Percentiles rank a stretch among this genome's conserved stretches.
phyloP scores from a whole-genome alignment of 1,140 invertebrate species.

The Melipona quadrifasciata region DNA sequence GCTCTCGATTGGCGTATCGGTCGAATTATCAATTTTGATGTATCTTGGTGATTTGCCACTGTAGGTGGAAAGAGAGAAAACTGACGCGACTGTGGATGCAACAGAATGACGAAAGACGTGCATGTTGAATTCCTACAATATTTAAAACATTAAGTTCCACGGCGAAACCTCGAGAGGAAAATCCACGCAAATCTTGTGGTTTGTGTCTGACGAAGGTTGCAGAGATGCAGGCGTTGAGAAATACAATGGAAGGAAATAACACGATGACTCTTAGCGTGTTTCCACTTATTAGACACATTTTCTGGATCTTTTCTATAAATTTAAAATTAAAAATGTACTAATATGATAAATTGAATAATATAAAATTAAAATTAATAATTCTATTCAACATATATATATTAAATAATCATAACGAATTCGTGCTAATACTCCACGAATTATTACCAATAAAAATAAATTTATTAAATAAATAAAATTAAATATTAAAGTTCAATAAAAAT shows the following conservation, averaged over 20 bases:
- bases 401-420: too few species aligned
- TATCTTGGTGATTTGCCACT: not conserved
- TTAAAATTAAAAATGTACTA: too few species aligned
- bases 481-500: too few species aligned
- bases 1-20: too few species aligned
- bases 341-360: too few species aligned
- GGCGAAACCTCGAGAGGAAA: not conserved
- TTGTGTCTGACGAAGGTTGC: conserved; percentile 23
- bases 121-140: not conserved
- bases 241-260: conserved; percentile 20
- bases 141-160: not conserved
- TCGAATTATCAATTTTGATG: not conserved
- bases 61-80: not conserved
- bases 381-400: too few species aligned
- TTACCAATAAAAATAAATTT: too few species aligned
- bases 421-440: too few species aligned
- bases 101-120: not conserved
- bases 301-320: too few species aligned
- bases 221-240: conserved; percentile 6
- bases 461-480: too few species aligned
- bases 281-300: not conserved
- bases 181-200: not conserved
- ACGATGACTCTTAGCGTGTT: not conserved
- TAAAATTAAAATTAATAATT: too few species aligned
- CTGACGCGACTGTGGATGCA: not conserved